Evolutionary conservation across 2,797 vertebrate species (phyloP).

Genomic region (Tragopan temminckii): DNA sequence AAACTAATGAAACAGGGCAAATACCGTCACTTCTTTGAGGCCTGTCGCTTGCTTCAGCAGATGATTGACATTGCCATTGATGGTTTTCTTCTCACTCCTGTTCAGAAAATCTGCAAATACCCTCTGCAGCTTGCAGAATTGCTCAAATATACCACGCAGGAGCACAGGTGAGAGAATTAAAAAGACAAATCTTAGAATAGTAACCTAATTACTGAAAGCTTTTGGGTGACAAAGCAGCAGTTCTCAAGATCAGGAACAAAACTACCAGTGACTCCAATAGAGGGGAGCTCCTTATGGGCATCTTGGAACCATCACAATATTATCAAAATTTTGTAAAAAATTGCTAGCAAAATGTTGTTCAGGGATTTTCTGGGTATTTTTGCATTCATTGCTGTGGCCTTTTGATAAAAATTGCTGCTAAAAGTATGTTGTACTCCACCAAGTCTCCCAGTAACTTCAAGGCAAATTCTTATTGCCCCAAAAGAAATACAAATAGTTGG

Average conservation of each 20-base stretch:
- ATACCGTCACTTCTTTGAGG: constrained; percentile 97
- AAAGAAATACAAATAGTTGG: neutral
- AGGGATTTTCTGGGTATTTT: neutral
- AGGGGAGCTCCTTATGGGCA: neutral
- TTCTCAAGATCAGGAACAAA: neutral
- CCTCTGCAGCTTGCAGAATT: constrained; percentile 96
- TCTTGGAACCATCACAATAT: neutral
- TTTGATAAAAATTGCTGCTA: neutral
- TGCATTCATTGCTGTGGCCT: neutral
- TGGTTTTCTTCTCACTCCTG: constrained; percentile 95
- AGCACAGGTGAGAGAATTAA: constrained; percentile 88
- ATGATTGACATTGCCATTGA: constrained; percentile 98
- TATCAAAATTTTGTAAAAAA: neutral
- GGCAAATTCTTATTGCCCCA: neutral
- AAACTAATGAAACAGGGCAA: constrained; percentile 92
- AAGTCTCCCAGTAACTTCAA: neutral
- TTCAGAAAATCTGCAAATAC: constrained; percentile 99
- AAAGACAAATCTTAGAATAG: rapidly evolving
- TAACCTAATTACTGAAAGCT: neutral
- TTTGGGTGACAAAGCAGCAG: neutral
- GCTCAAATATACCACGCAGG: constrained; percentile 96
- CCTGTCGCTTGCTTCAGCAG: constrained; percentile 96
- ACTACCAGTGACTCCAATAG: neutral
- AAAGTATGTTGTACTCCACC: neutral
- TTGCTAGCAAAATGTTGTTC: neutral